phyloP scores from a whole-genome alignment of 2,888 invertebrate species.

The Dione juno region DNA sequence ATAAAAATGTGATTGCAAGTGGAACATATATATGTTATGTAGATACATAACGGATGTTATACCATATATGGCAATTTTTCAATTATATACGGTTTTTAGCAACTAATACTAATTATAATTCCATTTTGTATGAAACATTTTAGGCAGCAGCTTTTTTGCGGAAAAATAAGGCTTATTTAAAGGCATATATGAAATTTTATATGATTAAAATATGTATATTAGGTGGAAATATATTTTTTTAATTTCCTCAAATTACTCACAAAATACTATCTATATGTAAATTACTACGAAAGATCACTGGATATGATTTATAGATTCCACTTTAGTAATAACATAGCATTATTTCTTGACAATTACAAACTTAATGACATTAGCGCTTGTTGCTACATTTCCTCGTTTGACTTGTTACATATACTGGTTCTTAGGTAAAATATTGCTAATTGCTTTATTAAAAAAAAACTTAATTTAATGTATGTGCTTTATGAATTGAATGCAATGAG shows the following conservation, averaged over 20 bases:
- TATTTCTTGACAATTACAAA: background rate
- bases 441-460: background rate
- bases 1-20: too few relatives aligned
- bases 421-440: background rate
- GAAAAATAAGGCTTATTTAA: too few relatives aligned
- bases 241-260: background rate
- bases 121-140: too few relatives aligned
- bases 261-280: background rate
- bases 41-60: too few relatives aligned
- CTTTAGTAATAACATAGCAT: background rate
- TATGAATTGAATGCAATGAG: too few relatives aligned
- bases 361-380: background rate
- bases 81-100: too few relatives aligned
- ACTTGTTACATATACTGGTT: background rate
- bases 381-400: conserved; percentile 2
- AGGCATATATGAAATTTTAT: too few relatives aligned
- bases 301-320: background rate
- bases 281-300: background rate
- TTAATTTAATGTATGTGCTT: background rate
- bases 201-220: too few relatives aligned
- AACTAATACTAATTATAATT: too few relatives aligned
- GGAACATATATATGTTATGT: too few relatives aligned
- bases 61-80: too few relatives aligned
- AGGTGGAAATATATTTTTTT: conserved; percentile 1
- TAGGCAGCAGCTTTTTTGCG: too few relatives aligned